These are phyloP conservation scores for Stegodyphus mimosarum DNA, from an alignment of 1,140 invertebrate genomes.

Conservation along the genomic window DNA sequence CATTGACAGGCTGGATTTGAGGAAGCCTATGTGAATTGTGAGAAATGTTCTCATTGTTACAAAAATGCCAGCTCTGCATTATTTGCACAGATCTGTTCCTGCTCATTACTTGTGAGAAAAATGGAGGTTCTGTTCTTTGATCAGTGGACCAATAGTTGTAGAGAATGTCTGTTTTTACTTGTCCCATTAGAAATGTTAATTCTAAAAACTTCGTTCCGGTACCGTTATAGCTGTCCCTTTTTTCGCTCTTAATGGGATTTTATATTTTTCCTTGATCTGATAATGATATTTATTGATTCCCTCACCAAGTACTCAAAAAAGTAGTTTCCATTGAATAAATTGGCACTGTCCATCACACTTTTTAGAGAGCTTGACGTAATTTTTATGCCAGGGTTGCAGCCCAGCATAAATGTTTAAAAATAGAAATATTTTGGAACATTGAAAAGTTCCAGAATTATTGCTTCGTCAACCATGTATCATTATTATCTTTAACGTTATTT, in stretches of 20 bases:
- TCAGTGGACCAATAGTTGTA: slow-evolving; percentile 18
- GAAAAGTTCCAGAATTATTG: too few relatives aligned
- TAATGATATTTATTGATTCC: slow-evolving; percentile 23
- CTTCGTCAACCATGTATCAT: too few relatives aligned
- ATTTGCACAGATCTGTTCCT: too few relatives aligned
- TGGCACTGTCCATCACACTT: slow-evolving; percentile 5
- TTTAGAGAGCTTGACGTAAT: slow-evolving; percentile 3
- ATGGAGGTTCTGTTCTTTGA: not conserved
- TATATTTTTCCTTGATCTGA: slow-evolving; percentile 20
- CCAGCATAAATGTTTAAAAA: too few relatives aligned
- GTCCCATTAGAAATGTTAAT: not conserved
- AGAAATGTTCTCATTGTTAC: not conserved
- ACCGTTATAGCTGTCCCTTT: slow-evolving; percentile 1
- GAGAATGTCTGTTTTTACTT: slow-evolving; percentile 1
- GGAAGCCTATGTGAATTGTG: not conserved
- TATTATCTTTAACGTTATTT: too few relatives aligned
- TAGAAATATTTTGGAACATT: too few relatives aligned
- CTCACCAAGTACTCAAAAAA: slow-evolving; percentile 11
- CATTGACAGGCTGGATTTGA: not conserved
- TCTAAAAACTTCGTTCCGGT: not conserved
- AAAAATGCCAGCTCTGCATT: too few relatives aligned
- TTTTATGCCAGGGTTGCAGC: not conserved
- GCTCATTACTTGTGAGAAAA: not conserved
- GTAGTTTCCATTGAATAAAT: slow-evolving; percentile 10
- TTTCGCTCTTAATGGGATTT: slow-evolving; percentile 2